Evolutionary conservation across 1,140 invertebrate genomes (phyloP).

Genomic region (Dicyema japonicum): DNA sequence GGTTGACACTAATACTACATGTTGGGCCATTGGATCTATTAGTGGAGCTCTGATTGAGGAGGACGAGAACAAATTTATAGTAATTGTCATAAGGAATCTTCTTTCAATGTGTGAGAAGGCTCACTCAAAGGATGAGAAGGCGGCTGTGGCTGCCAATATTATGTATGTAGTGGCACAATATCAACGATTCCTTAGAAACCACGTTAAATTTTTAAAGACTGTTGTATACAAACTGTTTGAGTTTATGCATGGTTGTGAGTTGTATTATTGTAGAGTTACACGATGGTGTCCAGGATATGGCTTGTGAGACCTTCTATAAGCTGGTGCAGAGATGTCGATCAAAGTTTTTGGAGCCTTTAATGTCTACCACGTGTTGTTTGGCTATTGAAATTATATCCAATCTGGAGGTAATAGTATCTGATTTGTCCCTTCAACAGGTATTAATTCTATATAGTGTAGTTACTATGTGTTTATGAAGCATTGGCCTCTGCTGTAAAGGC

Average conservation of each 20-base stretch:
- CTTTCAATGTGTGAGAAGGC: constrained; percentile 93
- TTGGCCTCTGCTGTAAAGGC: too few relatives aligned
- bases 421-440: too few relatives aligned
- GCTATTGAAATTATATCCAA: too few relatives aligned
- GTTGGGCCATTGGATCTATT: constrained; percentile 45
- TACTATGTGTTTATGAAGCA: too few relatives aligned
- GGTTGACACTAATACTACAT: constrained; percentile 75
- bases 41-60: constrained; percentile 94
- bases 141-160: constrained; percentile 95
- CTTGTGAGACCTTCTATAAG: constrained; percentile 99
- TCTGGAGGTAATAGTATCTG: too few relatives aligned
- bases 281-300: constrained; percentile 90
- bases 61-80: constrained; percentile 90
- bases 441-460: too few relatives aligned
- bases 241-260: constrained; percentile 98
- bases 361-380: too few relatives aligned
- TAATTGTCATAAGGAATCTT: constrained; percentile 76
- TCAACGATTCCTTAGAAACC: constrained; percentile 78
- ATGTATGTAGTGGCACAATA: constrained; percentile 99
- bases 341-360: constrained; percentile 62
- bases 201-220: constrained; percentile 99
- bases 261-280: too few relatives aligned
- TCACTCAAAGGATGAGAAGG: constrained; percentile 96
- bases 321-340: constrained; percentile 90
- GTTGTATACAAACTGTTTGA: constrained; percentile 99